Percentiles rank a stretch among this genome's conserved stretches.
These are phyloP conservation scores for Apostichopus leukothele DNA, from an alignment of 53 echinoderm and acorn worm genomes.

Conservation along the genomic window DNA sequence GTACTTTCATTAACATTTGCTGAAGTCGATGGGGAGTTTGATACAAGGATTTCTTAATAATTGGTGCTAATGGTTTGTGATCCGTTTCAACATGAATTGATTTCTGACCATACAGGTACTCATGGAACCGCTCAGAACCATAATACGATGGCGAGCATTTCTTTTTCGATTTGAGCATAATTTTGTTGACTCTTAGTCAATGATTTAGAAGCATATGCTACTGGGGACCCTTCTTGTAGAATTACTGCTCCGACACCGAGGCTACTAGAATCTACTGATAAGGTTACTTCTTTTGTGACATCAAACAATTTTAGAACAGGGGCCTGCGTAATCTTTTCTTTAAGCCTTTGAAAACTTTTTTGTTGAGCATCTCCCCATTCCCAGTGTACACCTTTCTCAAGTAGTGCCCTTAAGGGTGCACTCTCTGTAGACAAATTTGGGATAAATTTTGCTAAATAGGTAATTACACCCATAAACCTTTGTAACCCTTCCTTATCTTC, in stretches of 20 bases:
- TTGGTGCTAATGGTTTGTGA: too few species aligned
- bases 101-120: slow-evolving; percentile 45
- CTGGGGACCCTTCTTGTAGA: slow-evolving; percentile 28
- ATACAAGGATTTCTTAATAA: too few species aligned
- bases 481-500: slow-evolving; percentile 52
- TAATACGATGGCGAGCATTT: slow-evolving; percentile 53
- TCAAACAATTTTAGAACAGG: slow-evolving; percentile 14
- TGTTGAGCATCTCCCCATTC: slow-evolving; percentile 21
- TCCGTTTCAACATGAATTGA: slow-evolving; percentile 10
- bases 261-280: slow-evolving; percentile 15
- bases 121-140: slow-evolving; percentile 60
- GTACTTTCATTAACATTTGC: too few species aligned
- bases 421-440: slow-evolving; percentile 12
- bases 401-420: slow-evolving; percentile 2
- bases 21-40: too few species aligned
- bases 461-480: slow-evolving; percentile 30
- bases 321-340: background rate
- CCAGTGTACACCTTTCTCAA: slow-evolving; percentile 29
- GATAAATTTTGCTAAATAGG: slow-evolving; percentile 24
- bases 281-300: background rate
- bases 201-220: slow-evolving; percentile 44
- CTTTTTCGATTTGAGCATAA: slow-evolving; percentile 65
- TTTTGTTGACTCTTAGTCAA: slow-evolving; percentile 40
- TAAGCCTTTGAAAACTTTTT: background rate
- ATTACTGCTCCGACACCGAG: slow-evolving; percentile 1